Conservation (phyloP, 2,797 vertebrate genomes). For the Agapornis canus region DNA sequence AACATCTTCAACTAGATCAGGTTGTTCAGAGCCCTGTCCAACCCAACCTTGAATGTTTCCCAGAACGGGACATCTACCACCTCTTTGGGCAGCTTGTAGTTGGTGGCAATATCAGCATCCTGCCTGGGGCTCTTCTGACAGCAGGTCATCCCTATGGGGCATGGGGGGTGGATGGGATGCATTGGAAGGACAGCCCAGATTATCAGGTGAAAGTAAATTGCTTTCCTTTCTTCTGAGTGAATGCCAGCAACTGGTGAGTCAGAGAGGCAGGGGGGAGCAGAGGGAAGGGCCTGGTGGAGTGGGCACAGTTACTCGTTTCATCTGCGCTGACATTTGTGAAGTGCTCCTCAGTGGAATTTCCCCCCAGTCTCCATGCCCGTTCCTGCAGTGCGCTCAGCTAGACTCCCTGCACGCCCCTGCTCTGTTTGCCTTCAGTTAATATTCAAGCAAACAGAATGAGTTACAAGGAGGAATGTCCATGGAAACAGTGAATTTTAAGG, state of each 20-base stretch:
- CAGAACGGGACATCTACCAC: not conserved
- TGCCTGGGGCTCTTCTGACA: not conserved
- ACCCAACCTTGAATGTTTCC: not conserved
- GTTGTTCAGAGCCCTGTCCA: not conserved
- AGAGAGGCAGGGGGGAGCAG: not conserved
- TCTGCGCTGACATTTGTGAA: conserved; percentile 13
- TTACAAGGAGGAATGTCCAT: conserved; percentile 52
- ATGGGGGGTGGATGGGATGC: rapidly evolving
- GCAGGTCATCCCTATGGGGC: rapidly evolving
- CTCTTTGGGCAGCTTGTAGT: not conserved
- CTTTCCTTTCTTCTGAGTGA: not conserved
- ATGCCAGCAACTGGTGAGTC: rapidly evolving
- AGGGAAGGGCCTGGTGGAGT: rapidly evolving
- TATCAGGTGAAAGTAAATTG: not conserved
- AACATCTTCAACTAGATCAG: not conserved
- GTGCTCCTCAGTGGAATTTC: not conserved
- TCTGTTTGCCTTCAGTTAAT: conserved; percentile 54
- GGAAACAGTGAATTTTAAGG: conserved; percentile 65
- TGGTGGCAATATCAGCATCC: not conserved
- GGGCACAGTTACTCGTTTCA: not conserved
- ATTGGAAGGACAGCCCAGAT: not conserved
- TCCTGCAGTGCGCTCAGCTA: not conserved
- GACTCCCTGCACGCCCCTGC: not conserved
- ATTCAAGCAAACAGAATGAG: conserved; percentile 50
- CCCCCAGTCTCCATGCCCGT: not conserved